phyloP scores from a whole-genome alignment of 1,140 invertebrate species.

The Pteromalus puparum region DNA sequence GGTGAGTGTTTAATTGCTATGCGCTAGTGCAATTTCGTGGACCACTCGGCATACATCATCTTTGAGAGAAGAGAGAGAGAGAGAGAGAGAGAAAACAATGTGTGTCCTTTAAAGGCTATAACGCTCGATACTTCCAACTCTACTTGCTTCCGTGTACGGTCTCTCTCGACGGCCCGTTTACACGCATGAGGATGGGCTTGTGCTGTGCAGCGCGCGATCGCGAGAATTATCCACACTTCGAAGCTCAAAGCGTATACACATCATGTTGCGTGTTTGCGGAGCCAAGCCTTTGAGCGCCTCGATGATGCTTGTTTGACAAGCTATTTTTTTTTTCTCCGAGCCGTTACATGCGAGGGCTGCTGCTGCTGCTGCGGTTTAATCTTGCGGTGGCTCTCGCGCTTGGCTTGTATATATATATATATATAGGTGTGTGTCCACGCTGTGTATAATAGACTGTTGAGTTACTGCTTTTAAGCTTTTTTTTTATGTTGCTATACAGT shows the following conservation, averaged over 20 bases:
- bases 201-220: too few species aligned
- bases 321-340: background rate
- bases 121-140: too few species aligned
- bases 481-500: too few species aligned
- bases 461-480: background rate
- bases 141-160: too few species aligned
- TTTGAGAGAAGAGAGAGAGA: background rate
- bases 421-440: too few species aligned
- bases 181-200: too few species aligned
- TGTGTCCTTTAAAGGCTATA: background rate
- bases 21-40: background rate
- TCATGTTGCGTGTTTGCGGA: background rate
- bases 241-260: background rate
- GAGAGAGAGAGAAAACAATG: background rate
- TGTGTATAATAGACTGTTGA: background rate
- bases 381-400: background rate
- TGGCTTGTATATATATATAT: too few species aligned
- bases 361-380: background rate
- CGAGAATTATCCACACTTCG: too few species aligned
- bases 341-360: background rate
- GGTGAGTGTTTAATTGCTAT: constrained; percentile 28
- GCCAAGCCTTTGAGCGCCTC: background rate
- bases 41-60: background rate
- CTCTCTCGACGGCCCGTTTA: too few species aligned
- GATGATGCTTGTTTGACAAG: background rate